Evolutionary conservation across 1,140 invertebrate species (phyloP), one percentile per base, ranked within the genome.

Genomic region (Atopsyche davidsoni): DNA sequence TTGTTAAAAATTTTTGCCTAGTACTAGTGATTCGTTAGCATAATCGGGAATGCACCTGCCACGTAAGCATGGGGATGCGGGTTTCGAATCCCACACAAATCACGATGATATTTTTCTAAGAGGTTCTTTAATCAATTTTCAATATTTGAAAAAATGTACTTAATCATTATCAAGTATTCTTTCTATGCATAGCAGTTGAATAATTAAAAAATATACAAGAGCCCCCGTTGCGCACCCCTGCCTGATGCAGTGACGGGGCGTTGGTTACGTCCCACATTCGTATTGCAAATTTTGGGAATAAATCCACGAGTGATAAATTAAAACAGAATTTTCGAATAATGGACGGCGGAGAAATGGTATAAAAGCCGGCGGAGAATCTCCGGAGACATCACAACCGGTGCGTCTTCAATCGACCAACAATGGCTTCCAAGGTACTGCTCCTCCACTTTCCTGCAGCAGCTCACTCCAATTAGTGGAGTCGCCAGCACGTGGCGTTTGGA

Each of bases 381-480:
- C 28, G 14, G 19, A n/a, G 49, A 28, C 35, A 57, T 57, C 55
- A 57, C 18, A 49, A 41, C 24, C 31, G 11, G n/a, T 14, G 19
- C 22, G 40, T 35, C 50, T 52, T 52, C 55, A 52, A 22, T 48
- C 55, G 34, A 32, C 39, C 2, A 28, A 52, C 46, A 52, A 57
- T 57, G 55, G 55, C 50, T 35, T 39, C 55, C 10, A 52, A 52
- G 55, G 55, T 57, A 22, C n/a, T n/a, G n/a, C n/a, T n/a, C n/a
- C n/a, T n/a, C n/a, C n/a, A n/a, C n/a, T n/a, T n/a, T n/a, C n/a
- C n/a, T n/a, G n/a, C n/a, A n/a, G n/a, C n/a, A n/a, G n/a, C n/a
- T n/a, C n/a, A n/a, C n/a, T n/a, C n/a, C n/a, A n/a, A n/a, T n/a
- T n/a, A n/a, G n/a, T n/a, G n/a, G n/a, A n/a, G n/a, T n/a, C n/a